Base-by-base conservation (phyloP, 2,888 invertebrate genomes). In the Caradrina clavipalpis region DNA sequence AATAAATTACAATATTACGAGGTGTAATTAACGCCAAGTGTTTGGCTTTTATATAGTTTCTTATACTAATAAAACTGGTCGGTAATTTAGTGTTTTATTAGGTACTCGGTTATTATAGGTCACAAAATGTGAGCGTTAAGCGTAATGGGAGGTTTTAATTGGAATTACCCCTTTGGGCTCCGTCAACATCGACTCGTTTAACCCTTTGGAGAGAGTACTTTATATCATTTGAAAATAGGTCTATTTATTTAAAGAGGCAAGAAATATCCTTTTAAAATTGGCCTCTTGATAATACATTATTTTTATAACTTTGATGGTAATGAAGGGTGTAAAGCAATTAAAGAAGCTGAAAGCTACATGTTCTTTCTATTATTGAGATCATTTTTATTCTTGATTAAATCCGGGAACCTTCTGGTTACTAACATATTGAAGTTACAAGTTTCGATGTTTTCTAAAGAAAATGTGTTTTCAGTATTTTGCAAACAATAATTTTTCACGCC, bases 1-100 rank as follows among this genome's bases (percentile, higher is more conserved):
- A 63, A 85, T 85, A 84, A 80, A 85, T 84, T 79, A 80, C 62
- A 80, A 67, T 78, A 73, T 85, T 81, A 86, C 73, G 81, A 77
- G 76, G 60, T 47, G 66, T 79, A 85, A 84, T 86, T 85, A 86
- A 82, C 69, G 58, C 67, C 60, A 71, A 78, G 70, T 77, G 72
- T 78, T 79, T 72, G 75, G 69, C 71, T 74, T 83, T 78, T 78
- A 79, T 82, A 84, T 83, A 84, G 78, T 83, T 84, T 77, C 79
- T 74, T 83, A 72, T 70, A 75, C 61, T 69, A 81, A 86, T 86
- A 81, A 84, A 85, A 78, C 68, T 63, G 73, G 68, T 57, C 54
- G 70, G 70, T 57, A 66, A 77, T 82, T 78, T 60, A 78, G 62
- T 73, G 57, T 73, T 82, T 80, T 69, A 82, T 76, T 73, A 73